Percentiles rank a stretch among this genome's conserved stretches.
Conservation (phyloP, 2,113 vertebrate genomes). For the Rhynchomys soricoides region DNA sequence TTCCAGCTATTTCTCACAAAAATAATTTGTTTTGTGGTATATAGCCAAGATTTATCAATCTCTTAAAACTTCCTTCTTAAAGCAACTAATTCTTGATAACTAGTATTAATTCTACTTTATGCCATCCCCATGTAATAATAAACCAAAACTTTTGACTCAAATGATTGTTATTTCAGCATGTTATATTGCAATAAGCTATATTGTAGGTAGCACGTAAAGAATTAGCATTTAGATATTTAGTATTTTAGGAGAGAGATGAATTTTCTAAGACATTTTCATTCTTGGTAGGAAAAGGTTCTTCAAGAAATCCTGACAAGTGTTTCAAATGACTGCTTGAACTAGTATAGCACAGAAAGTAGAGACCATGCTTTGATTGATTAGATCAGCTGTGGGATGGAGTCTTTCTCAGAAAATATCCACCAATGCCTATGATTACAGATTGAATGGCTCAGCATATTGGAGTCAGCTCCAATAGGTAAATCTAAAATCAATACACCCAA, state of each 20-base stretch:
- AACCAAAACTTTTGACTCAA: neutral
- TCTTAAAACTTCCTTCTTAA: neutral
- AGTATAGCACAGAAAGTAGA: neutral
- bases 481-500: neutral
- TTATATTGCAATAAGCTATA: neutral
- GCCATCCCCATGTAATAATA: neutral
- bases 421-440: too few species aligned
- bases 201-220: neutral
- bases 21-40: neutral
- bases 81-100: neutral
- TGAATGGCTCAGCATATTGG: neutral
- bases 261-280: neutral
- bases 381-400: accelerated
- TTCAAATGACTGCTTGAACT: neutral
- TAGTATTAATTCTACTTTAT: neutral
- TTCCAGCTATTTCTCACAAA: neutral
- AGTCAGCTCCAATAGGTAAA: too few species aligned
- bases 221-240: neutral
- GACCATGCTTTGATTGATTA: neutral
- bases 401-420: neutral
- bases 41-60: neutral
- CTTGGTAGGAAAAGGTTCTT: neutral
- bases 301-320: neutral
- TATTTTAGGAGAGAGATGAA: neutral
- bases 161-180: neutral